Percentiles rank a stretch among this genome's conserved stretches.
Conservation (phyloP, 53 echinoderm and acorn worm genomes). For the Astropecten irregularis region DNA sequence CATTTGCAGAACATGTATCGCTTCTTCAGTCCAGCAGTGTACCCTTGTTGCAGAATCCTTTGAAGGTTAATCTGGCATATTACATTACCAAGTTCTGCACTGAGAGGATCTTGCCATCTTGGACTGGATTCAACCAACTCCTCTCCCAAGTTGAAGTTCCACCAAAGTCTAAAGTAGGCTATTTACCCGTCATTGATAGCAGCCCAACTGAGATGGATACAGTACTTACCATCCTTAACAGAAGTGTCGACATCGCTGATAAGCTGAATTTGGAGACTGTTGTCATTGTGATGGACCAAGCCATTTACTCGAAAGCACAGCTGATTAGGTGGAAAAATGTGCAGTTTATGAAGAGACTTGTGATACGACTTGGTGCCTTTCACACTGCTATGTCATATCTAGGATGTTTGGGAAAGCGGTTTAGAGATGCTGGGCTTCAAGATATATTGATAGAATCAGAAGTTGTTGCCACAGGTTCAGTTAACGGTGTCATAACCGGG, state of each 20-base stretch:
- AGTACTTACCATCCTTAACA: conserved; percentile 54
- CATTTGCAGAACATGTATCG: conserved; percentile 23
- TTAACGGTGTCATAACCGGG: conserved; percentile 68
- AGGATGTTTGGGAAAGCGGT: conserved; percentile 68
- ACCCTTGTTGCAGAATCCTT: conserved; percentile 13
- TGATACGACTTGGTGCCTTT: conserved; percentile 68
- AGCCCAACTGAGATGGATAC: conserved; percentile 60
- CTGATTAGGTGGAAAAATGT: conserved; percentile 57
- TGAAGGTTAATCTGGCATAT: conserved; percentile 16
- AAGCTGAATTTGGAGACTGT: conserved; percentile 45
- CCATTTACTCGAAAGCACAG: conserved; percentile 69
- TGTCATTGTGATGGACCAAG: conserved; percentile 72
- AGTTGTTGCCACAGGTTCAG: conserved; percentile 69
- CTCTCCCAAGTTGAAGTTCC: conserved; percentile 25
- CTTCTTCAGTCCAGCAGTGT: neutral
- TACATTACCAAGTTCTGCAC: too few relatives aligned
- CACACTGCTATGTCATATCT: conserved; percentile 69
- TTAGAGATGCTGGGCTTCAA: conserved; percentile 64
- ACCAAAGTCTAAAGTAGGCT: conserved; percentile 51
- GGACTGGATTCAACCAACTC: conserved; percentile 56
- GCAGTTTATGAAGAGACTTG: conserved; percentile 53
- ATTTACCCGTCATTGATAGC: conserved; percentile 54
- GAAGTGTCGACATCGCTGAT: conserved; percentile 64
- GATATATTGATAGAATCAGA: conserved; percentile 65
- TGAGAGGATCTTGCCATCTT: conserved; percentile 44